These are phyloP conservation scores for Lycaena phlaeas DNA, from an alignment of 2,888 invertebrate species.

Conservation along the genomic window DNA sequence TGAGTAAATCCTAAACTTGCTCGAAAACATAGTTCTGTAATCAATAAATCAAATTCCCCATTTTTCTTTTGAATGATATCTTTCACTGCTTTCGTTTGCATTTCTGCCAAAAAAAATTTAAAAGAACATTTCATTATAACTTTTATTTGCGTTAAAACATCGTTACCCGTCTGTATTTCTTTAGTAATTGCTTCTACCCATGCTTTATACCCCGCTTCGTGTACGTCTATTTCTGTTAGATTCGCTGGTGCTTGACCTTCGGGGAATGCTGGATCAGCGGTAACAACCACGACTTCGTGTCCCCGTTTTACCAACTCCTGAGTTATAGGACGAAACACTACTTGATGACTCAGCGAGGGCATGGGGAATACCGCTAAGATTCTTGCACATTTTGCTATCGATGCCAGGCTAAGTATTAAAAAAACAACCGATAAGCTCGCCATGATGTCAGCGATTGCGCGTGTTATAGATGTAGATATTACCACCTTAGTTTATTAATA, in stretches of 20 bases:
- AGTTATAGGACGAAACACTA: slow-evolving; percentile 42
- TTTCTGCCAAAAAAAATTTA: background rate
- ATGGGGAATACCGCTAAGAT: slow-evolving; percentile 44
- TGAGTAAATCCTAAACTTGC: slow-evolving; percentile 17
- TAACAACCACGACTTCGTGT: slow-evolving; percentile 52
- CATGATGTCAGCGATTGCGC: background rate
- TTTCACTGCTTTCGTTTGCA: background rate
- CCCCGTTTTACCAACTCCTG: slow-evolving; percentile 48
- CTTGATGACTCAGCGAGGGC: slow-evolving; percentile 59
- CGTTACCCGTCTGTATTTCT: background rate
- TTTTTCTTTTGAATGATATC: slow-evolving; percentile 2
- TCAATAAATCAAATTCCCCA: slow-evolving; percentile 17
- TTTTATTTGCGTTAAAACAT: slow-evolving; percentile 14
- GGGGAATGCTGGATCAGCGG: slow-evolving; percentile 42
- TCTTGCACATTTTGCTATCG: slow-evolving; percentile 24
- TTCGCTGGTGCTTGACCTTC: slow-evolving; percentile 33
- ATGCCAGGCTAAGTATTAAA: background rate
- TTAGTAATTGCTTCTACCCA: background rate
- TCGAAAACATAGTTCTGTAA: slow-evolving; percentile 15
- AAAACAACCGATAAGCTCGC: background rate
- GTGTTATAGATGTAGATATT: too few relatives aligned
- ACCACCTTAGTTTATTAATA: too few relatives aligned
- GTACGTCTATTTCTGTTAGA: slow-evolving; percentile 43
- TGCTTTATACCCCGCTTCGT: slow-evolving; percentile 28
- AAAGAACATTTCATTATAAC: slow-evolving; percentile 5